phyloP scores from a whole-genome alignment of 2,888 invertebrate genomes.

The Drosophila nr. medialis region DNA sequence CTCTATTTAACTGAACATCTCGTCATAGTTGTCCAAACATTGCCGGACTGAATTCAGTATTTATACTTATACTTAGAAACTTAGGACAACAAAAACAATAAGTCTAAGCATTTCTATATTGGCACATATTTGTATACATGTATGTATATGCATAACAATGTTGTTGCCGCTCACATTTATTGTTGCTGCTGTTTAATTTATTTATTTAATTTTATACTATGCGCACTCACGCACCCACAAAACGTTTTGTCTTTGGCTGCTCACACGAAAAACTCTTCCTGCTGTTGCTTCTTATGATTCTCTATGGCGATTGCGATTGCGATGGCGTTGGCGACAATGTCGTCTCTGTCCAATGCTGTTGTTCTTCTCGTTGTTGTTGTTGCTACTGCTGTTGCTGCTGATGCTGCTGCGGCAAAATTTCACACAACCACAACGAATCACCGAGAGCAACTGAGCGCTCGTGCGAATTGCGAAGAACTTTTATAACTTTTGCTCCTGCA shows the following conservation, averaged over 20 bases:
- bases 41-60: slow-evolving; percentile 38
- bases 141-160: slow-evolving; percentile 45
- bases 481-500: slow-evolving; percentile 77
- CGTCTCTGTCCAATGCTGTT: slow-evolving; percentile 46
- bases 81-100: slow-evolving; percentile 37
- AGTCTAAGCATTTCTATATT: slow-evolving; percentile 59
- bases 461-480: slow-evolving; percentile 82
- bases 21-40: slow-evolving; percentile 71
- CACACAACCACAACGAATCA: slow-evolving; percentile 81
- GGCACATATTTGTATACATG: slow-evolving; percentile 55
- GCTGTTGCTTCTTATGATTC: slow-evolving; percentile 51
- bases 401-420: slow-evolving; percentile 63
- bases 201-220: slow-evolving; percentile 78
- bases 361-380: slow-evolving; percentile 32
- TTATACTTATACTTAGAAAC: slow-evolving; percentile 19
- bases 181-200: slow-evolving; percentile 55
- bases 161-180: slow-evolving; percentile 54
- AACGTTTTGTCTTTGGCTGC: slow-evolving; percentile 55
- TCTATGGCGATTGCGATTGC: slow-evolving; percentile 46
- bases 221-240: slow-evolving; percentile 75
- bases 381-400: slow-evolving; percentile 52
- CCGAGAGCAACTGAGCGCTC: slow-evolving; percentile 84
- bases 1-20: slow-evolving; percentile 45
- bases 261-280: slow-evolving; percentile 59
- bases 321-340: slow-evolving; percentile 47